Conservation (phyloP, 1,140 invertebrate genomes). For the Myzus persicae region DNA sequence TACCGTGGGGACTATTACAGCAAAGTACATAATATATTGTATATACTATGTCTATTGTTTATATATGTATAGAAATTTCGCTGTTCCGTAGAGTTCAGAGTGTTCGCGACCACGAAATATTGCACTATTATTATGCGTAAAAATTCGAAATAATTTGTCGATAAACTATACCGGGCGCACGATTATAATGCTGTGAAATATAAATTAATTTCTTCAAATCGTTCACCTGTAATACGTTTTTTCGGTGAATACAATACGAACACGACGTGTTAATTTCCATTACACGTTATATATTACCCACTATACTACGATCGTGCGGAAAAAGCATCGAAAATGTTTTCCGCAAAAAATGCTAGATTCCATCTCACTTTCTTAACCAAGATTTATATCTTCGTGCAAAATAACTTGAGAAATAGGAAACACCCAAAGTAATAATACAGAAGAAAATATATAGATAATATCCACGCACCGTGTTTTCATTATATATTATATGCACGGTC, state of each 20-base stretch:
- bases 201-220: background rate
- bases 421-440: background rate
- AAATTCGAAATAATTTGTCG: background rate
- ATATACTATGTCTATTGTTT: background rate
- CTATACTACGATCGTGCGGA: background rate
- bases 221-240: background rate
- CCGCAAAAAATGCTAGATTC: background rate
- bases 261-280: conserved; percentile 2
- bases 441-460: background rate
- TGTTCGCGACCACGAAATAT: background rate
- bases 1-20: background rate
- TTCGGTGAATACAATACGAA: background rate
- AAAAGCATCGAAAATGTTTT: background rate
- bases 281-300: background rate
- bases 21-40: too few relatives aligned
- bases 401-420: background rate
- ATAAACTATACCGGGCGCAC: background rate
- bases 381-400: background rate
- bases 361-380: conserved; percentile 3
- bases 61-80: background rate
- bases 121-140: background rate
- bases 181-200: background rate
- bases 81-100: background rate
- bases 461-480: background rate
- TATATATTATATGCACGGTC: background rate